phyloP scores from a whole-genome alignment of 2,113 vertebrate genomes.

The Bufo bufo region DNA sequence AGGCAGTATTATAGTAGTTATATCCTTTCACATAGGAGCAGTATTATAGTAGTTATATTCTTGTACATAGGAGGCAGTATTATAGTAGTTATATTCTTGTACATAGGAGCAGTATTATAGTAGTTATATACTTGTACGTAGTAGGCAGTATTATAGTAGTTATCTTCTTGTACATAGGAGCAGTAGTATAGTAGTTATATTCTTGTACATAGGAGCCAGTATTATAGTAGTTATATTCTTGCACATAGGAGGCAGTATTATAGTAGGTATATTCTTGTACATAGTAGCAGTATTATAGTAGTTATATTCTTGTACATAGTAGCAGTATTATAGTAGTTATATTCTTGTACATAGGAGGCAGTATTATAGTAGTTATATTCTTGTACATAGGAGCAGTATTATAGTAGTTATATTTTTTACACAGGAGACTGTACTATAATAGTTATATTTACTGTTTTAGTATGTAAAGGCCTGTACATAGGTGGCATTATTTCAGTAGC shows the following conservation, averaged over 20 bases:
- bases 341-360: slow-evolving; percentile 10
- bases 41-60: slow-evolving; percentile 2
- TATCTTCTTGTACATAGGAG: background rate
- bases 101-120: background rate
- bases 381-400: background rate
- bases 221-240: background rate
- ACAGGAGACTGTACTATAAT: background rate
- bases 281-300: background rate
- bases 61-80: background rate
- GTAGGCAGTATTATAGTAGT: background rate
- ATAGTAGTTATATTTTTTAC: slow-evolving; percentile 5
- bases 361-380: slow-evolving; percentile 14
- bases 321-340: slow-evolving; percentile 3
- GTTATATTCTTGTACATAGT: background rate
- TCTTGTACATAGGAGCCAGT: slow-evolving; percentile 4
- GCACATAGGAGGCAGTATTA: no score
- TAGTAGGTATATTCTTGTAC: slow-evolving; percentile 4
- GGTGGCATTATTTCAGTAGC: background rate
- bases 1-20: slow-evolving; percentile 12
- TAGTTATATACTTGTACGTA: background rate
- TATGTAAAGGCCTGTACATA: background rate
- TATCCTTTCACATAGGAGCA: background rate
- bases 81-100: background rate
- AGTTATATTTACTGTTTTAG: background rate
- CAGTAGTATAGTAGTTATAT: slow-evolving; percentile 1